Evolutionary conservation across 2,888 invertebrate species (phyloP), one percentile per base, ranked within the genome.

Genomic region (Drosophila quinaria): DNA sequence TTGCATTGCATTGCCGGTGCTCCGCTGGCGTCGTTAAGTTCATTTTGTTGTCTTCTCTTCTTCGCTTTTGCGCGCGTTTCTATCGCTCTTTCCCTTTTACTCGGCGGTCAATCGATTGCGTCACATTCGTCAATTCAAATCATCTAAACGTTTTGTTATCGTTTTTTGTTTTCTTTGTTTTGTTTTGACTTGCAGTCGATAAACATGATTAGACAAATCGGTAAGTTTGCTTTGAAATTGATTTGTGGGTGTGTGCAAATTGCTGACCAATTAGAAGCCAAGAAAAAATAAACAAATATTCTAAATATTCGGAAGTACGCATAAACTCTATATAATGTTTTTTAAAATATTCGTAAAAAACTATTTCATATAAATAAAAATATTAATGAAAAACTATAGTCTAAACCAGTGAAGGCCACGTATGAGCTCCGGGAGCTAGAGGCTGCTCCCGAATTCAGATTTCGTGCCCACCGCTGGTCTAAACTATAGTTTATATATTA

Each of bases 121-220:
- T 56, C 44, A 33, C 60, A 29, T 39, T 35, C 25, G 19, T 22
- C 49, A 11, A 13, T 55, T 41, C 33, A 37, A 39, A 42, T 33
- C 42, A 13, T 31, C 10, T 44, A 3, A 35, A 35, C 35, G 55
- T 25, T 35, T 56, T 63, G 62, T 73, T 68, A 6, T 29, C 33
- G 19, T 61, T 51, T 29, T 44, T 59, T 17, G 52, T 60, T 29
- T 8, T 29, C 52, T 29, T 56, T 22, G 37, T 44, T 39, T 44
- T 19, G 44, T 66, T 65, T 51, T 63, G 58, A 11, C 46, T 25
- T 44, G 59, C 29, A 50, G 9, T 59, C 35, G 51, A 60, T 5
- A 46, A 65, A 54, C 17, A 81, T 81, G 82, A 80, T 59, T 51
- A 71, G 58, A 44, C 72, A 78, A 74, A 64, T 54, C 42, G 86